Evolutionary conservation across 1,140 invertebrate species (phyloP).

Genomic region (Drosophila bifasciata): DNA sequence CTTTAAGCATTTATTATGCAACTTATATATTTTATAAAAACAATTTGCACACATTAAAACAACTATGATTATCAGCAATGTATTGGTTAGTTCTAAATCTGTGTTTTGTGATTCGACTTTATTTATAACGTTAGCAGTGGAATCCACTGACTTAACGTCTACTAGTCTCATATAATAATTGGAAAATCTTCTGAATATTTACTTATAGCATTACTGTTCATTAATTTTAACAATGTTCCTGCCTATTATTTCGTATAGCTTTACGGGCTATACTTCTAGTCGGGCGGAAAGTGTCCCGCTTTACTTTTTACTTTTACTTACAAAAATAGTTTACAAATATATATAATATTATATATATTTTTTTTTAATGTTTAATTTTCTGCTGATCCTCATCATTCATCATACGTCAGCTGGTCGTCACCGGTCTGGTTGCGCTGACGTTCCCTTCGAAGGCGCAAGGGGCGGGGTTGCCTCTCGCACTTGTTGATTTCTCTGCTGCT

Average conservation of each 20-base stretch:
- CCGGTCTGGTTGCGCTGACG: slow-evolving; percentile 16
- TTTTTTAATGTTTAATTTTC: background rate
- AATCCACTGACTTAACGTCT: background rate
- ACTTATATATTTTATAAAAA: slow-evolving; percentile 10
- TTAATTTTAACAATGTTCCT: background rate
- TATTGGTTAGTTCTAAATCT: background rate
- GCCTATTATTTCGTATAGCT: slow-evolving; percentile 5
- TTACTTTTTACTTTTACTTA: too few relatives aligned
- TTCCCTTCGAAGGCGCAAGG: slow-evolving; percentile 12
- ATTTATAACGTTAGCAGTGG: slow-evolving; percentile 4
- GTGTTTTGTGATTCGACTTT: slow-evolving; percentile 5
- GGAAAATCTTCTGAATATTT: too few relatives aligned
- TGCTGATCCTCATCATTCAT: too few relatives aligned
- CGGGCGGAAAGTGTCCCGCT: background rate
- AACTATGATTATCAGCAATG: slow-evolving; percentile 18
- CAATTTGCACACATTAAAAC: slow-evolving; percentile 12
- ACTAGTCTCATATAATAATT: too few relatives aligned
- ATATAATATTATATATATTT: background rate
- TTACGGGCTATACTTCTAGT: slow-evolving; percentile 6
- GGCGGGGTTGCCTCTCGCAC: slow-evolving; percentile 3
- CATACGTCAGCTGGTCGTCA: slow-evolving; percentile 22
- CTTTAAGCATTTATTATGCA: slow-evolving; percentile 9
- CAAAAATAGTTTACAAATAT: too few relatives aligned
- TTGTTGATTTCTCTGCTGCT: slow-evolving; percentile 4
- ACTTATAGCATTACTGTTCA: too few relatives aligned